These are phyloP conservation scores for Zhengitettix transpicula DNA, from an alignment of 2,888 invertebrate genomes.

Conservation along the genomic window DNA sequence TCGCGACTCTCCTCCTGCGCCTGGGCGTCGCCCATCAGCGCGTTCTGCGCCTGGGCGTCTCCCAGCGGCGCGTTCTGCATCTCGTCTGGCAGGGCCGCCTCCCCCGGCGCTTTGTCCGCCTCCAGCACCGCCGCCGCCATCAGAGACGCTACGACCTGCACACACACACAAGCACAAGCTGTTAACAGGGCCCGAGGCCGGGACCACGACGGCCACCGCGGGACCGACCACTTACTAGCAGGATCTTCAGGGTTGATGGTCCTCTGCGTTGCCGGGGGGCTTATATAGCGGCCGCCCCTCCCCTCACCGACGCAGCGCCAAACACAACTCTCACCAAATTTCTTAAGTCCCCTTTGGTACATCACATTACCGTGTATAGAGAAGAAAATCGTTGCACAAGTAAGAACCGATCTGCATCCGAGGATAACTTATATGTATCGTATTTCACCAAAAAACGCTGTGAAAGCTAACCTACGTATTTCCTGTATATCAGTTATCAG, in stretches of 20 bases:
- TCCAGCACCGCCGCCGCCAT: constrained; percentile 2
- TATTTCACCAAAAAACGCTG: too few relatives aligned
- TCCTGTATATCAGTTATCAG: too few relatives aligned
- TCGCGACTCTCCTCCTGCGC: constrained; percentile 19
- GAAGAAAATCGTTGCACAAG: too few relatives aligned
- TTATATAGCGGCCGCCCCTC: background rate
- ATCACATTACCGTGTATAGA: too few relatives aligned
- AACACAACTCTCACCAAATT: background rate
- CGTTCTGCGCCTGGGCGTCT: constrained; percentile 15
- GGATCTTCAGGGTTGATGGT: background rate
- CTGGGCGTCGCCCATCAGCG: constrained; percentile 20
- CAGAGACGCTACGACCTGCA: background rate
- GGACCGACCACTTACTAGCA: constrained; percentile 1
- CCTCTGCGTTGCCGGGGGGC: background rate
- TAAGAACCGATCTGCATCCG: too few relatives aligned
- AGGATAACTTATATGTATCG: too few relatives aligned
- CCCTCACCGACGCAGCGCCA: background rate
- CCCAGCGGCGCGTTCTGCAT: constrained; percentile 15
- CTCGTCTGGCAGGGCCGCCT: constrained; percentile 12
- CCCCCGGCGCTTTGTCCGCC: constrained; percentile 10
- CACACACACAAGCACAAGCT: background rate
- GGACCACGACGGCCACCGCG: constrained; percentile 8
- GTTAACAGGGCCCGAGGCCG: constrained; percentile 14
- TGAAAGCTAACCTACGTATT: too few relatives aligned
- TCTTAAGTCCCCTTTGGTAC: too few relatives aligned